Evolutionary conservation across 2,797 vertebrate species (phyloP).

Genomic region (Pteropus rufus): DNA sequence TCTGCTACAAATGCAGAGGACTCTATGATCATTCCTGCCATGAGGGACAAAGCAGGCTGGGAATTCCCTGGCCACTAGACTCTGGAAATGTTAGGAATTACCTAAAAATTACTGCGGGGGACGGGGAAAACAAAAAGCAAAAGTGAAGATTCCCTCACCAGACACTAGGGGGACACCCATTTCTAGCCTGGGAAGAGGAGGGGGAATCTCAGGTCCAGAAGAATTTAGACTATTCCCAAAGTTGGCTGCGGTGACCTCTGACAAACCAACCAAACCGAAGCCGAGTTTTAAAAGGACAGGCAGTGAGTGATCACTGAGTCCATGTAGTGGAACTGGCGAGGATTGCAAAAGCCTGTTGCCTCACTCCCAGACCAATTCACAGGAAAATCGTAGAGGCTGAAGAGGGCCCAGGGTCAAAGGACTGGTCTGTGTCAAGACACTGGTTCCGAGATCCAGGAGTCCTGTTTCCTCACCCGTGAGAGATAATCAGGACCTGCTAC

Average conservation of each 20-base stretch:
- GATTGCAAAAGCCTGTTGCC: neutral
- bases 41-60: neutral
- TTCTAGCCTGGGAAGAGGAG: neutral
- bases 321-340: neutral
- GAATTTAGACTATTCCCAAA: neutral
- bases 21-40: no score
- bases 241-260: neutral
- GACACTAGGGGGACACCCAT: slow-evolving; percentile 63
- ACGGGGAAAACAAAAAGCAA: slow-evolving; percentile 24
- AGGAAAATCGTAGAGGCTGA: neutral
- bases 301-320: neutral
- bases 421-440: neutral
- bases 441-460: neutral
- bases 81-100: slow-evolving; percentile 18
- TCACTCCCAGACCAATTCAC: no score
- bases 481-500: neutral
- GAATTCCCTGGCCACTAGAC: slow-evolving; percentile 16
- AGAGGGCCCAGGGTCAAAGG: neutral
- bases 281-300: neutral
- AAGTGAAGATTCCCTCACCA: slow-evolving; percentile 33
- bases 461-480: neutral
- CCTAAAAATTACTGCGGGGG: slow-evolving; percentile 9
- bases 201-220: neutral
- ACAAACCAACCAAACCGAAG: neutral
- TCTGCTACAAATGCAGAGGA: neutral